Conservation (phyloP, 2,888 invertebrate species). For the Cephus pygmeus region DNA sequence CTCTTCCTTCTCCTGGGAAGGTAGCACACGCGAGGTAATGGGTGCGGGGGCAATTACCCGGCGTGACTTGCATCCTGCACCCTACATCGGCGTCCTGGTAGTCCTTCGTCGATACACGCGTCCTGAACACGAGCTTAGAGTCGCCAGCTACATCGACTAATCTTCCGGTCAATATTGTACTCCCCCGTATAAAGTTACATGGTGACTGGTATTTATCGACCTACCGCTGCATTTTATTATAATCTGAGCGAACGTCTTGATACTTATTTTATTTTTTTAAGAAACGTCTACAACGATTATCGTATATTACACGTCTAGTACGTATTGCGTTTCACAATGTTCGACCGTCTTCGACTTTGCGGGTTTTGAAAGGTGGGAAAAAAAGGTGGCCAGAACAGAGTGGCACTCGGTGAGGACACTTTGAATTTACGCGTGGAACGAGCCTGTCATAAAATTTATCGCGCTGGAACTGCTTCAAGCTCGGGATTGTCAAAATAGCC, state of each 20-base stretch:
- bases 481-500: constrained; percentile 63
- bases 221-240: constrained; percentile 9
- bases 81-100: constrained; percentile 42
- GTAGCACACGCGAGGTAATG: constrained; percentile 47
- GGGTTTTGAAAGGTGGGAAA: neutral
- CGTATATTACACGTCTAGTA: neutral
- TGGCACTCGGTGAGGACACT: constrained; percentile 11
- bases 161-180: constrained; percentile 30
- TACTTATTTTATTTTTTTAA: neutral
- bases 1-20: constrained; percentile 35
- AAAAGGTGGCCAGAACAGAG: neutral
- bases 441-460: constrained; percentile 61
- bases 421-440: constrained; percentile 36
- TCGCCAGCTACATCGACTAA: constrained; percentile 22
- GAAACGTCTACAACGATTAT: neutral
- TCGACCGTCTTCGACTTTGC: neutral
- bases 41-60: constrained; percentile 59
- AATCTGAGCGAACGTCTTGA: neutral
- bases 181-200: constrained; percentile 14
- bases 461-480: constrained; percentile 30
- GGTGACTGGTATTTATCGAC: constrained; percentile 23
- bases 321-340: neutral
- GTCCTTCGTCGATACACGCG: constrained; percentile 29
- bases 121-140: constrained; percentile 17
- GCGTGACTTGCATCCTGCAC: constrained; percentile 62